Conservation (phyloP, 2,888 invertebrate species). For the Pelosia muscerda region DNA sequence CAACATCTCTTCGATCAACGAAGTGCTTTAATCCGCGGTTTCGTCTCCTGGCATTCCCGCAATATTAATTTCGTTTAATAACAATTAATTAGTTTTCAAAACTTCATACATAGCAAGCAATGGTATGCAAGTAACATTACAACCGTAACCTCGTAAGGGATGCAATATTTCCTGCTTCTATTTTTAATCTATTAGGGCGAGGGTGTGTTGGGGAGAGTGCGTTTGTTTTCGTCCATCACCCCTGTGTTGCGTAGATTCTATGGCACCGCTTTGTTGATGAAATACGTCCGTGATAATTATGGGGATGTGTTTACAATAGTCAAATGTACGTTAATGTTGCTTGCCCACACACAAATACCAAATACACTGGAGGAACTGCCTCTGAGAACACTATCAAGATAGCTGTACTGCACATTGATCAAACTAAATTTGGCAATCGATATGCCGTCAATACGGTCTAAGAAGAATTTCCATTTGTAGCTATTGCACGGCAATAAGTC, state of each 20-base stretch:
- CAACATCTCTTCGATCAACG: too few relatives aligned
- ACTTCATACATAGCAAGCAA: slow-evolving; percentile 5
- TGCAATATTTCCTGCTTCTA: slow-evolving; percentile 44
- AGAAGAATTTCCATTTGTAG: too few relatives aligned
- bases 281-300: slow-evolving; percentile 23
- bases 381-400: too few relatives aligned
- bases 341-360: neutral
- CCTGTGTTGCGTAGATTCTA: slow-evolving; percentile 34
- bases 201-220: slow-evolving; percentile 42
- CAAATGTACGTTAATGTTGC: neutral
- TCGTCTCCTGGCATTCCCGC: too few relatives aligned
- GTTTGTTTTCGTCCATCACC: slow-evolving; percentile 42
- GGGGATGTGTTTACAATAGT: slow-evolving; percentile 1
- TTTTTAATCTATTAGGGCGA: slow-evolving; percentile 51
- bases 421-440: too few relatives aligned
- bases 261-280: slow-evolving; percentile 30
- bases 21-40: too few relatives aligned
- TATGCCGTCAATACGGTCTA: too few relatives aligned
- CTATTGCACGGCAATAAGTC: too few relatives aligned
- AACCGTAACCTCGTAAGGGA: slow-evolving; percentile 13
- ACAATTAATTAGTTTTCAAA: neutral
- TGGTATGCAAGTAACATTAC: slow-evolving; percentile 11
- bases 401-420: too few relatives aligned
- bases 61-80: too few relatives aligned
- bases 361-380: too few relatives aligned